These are phyloP conservation scores for Rhopalosiphum padi DNA, from an alignment of 1,140 invertebrate species.

Conservation along the genomic window DNA sequence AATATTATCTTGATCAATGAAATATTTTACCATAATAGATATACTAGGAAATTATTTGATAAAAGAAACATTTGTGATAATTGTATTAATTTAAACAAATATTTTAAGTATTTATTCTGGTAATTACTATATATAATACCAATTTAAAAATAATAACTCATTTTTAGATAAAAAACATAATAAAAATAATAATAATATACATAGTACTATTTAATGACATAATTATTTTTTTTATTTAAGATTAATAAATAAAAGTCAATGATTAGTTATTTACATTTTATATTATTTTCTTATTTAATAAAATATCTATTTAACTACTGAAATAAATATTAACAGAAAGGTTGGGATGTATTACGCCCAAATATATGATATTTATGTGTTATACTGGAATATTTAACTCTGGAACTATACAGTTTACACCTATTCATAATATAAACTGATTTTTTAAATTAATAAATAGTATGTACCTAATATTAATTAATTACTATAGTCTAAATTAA, in stretches of 20 bases:
- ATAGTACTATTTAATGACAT: background rate
- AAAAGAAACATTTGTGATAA: background rate
- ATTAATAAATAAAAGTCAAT: background rate
- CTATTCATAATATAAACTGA: too few relatives aligned
- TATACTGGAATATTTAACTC: too few relatives aligned
- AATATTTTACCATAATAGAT: background rate
- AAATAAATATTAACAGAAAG: background rate
- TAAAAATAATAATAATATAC: background rate
- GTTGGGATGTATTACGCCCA: too few relatives aligned
- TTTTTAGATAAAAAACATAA: background rate
- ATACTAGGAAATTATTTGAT: too few relatives aligned
- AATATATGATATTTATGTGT: too few relatives aligned
- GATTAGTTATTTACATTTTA: background rate
- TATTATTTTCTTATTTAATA: background rate
- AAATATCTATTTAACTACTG: background rate
- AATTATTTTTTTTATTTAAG: background rate
- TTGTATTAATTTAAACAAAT: background rate
- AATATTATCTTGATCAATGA: background rate
- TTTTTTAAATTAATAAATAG: too few relatives aligned
- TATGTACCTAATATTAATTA: too few relatives aligned
- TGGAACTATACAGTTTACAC: too few relatives aligned
- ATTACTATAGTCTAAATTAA: too few relatives aligned
- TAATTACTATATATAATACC: background rate
- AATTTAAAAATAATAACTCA: too few relatives aligned
- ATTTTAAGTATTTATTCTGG: background rate